A percentile compares a stretch with the other conserved stretches of the same genome.
phyloP scores from a whole-genome alignment of 2,113 vertebrate genomes.

The Pseudopodoces humilis region DNA sequence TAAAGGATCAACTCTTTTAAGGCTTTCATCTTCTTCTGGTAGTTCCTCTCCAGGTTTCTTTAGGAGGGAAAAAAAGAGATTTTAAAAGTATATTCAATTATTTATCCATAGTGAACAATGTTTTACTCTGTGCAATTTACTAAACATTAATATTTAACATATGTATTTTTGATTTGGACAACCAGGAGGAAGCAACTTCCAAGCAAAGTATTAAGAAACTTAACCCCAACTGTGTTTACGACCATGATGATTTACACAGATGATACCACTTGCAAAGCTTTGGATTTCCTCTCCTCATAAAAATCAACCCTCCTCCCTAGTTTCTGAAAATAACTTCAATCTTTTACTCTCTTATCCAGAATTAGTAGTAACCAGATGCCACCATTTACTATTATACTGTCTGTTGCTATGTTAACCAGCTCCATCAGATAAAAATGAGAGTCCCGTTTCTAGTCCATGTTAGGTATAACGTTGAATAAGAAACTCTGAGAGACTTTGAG shows the following conservation, averaged over 20 bases:
- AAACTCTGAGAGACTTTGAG: background rate
- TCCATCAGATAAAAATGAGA: background rate
- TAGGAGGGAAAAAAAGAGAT: background rate
- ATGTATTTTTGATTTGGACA: background rate
- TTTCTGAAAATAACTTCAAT: background rate
- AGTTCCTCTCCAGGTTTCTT: conserved; percentile 87
- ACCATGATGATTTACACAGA: background rate
- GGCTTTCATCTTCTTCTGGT: conserved; percentile 85
- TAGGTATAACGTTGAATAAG: background rate
- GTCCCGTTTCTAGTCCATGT: background rate
- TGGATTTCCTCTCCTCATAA: background rate
- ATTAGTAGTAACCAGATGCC: background rate
- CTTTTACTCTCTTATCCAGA: background rate
- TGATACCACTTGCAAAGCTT: background rate
- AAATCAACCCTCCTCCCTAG: background rate
- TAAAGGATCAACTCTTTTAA: conserved; percentile 88
- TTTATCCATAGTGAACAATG: background rate
- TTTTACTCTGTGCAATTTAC: background rate
- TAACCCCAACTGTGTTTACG: background rate
- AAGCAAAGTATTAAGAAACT: background rate
- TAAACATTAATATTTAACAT: background rate
- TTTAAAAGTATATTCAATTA: background rate
- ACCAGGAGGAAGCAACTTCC: background rate
- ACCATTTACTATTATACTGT: background rate
- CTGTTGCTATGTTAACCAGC: background rate